Conservation (phyloP, 2,888 invertebrate species). For the Trissonchulus latispiculum region DNA sequence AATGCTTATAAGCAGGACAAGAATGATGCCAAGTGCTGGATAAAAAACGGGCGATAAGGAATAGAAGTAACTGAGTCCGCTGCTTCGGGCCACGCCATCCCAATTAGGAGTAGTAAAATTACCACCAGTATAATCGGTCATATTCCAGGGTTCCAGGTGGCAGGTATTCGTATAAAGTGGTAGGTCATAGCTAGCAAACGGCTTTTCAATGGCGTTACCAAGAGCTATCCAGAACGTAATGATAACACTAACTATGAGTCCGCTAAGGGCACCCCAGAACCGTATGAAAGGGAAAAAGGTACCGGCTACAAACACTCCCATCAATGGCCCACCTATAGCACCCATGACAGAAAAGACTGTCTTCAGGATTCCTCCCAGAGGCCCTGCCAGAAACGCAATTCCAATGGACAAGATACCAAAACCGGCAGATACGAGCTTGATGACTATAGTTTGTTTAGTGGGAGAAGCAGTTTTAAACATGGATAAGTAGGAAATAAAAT, state of each 20-base stretch:
- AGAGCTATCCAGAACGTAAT: constrained; percentile 26
- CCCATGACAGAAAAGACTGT: constrained; percentile 56
- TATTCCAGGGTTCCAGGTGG: too few relatives aligned
- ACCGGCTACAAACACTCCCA: constrained; percentile 74
- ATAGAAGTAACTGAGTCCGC: too few relatives aligned
- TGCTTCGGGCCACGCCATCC: too few relatives aligned
- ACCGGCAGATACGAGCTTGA: neutral
- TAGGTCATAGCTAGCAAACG: constrained; percentile 27
- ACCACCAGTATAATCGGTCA: too few relatives aligned
- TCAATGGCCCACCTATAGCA: constrained; percentile 73
- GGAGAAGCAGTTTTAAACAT: too few relatives aligned
- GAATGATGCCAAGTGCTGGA: too few relatives aligned
- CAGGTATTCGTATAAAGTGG: constrained; percentile 14
- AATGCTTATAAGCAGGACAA: too few relatives aligned
- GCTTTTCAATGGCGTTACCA: constrained; percentile 27
- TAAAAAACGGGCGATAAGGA: too few relatives aligned
- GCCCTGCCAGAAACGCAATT: constrained; percentile 30
- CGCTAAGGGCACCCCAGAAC: constrained; percentile 31
- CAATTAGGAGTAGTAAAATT: too few relatives aligned
- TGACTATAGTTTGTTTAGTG: neutral
- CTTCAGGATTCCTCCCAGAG: constrained; percentile 31
- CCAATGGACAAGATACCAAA: constrained; percentile 26
- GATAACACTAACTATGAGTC: constrained; percentile 22
- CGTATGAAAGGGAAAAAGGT: constrained; percentile 82
- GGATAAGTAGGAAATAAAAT: constrained; percentile 27